Conservation (phyloP, 1,140 invertebrate genomes). For the Cataglyphis hispanica region DNA sequence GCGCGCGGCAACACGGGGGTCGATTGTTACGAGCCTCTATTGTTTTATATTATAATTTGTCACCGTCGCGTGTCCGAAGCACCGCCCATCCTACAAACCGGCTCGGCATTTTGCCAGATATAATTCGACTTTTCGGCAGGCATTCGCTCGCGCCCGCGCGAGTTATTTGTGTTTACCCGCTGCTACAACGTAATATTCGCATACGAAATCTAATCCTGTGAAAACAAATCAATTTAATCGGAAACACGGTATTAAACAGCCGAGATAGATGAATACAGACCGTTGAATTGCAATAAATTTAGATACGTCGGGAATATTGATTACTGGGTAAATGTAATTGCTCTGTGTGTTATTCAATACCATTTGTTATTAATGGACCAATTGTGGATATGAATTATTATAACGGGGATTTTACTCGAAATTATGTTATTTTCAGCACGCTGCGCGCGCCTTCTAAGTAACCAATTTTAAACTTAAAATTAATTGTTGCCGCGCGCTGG, state of each 20-base stretch:
- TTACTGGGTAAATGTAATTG: slow-evolving; percentile 51
- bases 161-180: slow-evolving; percentile 1
- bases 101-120: slow-evolving; percentile 48
- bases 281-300: slow-evolving; percentile 62
- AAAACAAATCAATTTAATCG: slow-evolving; percentile 63
- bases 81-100: background rate
- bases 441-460: slow-evolving; percentile 10
- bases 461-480: slow-evolving; percentile 51
- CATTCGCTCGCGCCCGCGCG: background rate
- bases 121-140: slow-evolving; percentile 40
- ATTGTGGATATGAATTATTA: slow-evolving; percentile 61
- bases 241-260: slow-evolving; percentile 50
- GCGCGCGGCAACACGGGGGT: background rate
- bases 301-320: slow-evolving; percentile 60
- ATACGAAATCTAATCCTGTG: slow-evolving; percentile 47
- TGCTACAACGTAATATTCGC: slow-evolving; percentile 20
- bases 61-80: slow-evolving; percentile 31
- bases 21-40: slow-evolving; percentile 65
- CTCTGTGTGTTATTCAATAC: slow-evolving; percentile 57
- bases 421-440: slow-evolving; percentile 53
- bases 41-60: slow-evolving; percentile 72
- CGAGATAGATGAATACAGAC: slow-evolving; percentile 52
- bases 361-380: slow-evolving; percentile 63
- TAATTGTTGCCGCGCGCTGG: background rate
- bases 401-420: slow-evolving; percentile 36